Percentiles rank a stretch among this genome's conserved stretches.
phyloP scores from a whole-genome alignment of 2,113 vertebrate genomes.

The Channa maculata region DNA sequence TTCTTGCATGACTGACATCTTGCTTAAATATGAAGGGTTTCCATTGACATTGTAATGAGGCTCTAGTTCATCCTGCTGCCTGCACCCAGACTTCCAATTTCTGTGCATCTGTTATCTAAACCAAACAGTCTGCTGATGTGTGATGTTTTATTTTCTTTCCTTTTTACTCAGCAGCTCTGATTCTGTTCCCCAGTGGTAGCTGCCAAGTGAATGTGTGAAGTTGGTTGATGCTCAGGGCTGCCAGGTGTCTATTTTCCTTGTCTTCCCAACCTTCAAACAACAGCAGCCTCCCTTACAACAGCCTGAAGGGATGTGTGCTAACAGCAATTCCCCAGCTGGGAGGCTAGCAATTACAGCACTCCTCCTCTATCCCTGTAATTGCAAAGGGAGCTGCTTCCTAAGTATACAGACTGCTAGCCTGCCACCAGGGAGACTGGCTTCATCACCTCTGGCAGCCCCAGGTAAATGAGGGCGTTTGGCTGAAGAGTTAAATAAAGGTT shows the following conservation, averaged over 20 bases:
- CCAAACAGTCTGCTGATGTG: slow-evolving; percentile 26
- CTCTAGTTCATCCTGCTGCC: slow-evolving; percentile 9
- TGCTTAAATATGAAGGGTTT: slow-evolving; percentile 20
- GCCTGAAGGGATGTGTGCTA: slow-evolving; percentile 73
- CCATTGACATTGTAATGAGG: slow-evolving; percentile 23
- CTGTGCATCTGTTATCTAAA: slow-evolving; percentile 45
- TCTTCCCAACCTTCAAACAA: slow-evolving; percentile 74
- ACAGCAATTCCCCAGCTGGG: slow-evolving; percentile 76
- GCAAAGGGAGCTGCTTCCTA: slow-evolving; percentile 75
- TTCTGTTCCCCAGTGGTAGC: slow-evolving; percentile 37
- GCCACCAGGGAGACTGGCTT: slow-evolving; percentile 70
- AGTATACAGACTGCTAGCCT: slow-evolving; percentile 62
- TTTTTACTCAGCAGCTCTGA: slow-evolving; percentile 37
- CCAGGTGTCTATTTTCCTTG: slow-evolving; percentile 75
- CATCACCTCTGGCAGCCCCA: slow-evolving; percentile 67
- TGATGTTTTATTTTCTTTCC: slow-evolving; percentile 47
- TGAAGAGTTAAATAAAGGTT: slow-evolving; percentile 69
- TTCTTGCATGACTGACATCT: slow-evolving; percentile 27
- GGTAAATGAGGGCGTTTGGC: slow-evolving; percentile 68
- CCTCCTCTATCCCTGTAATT: slow-evolving; percentile 79
- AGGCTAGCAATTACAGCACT: slow-evolving; percentile 78
- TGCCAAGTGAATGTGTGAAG: slow-evolving; percentile 66
- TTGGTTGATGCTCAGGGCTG: slow-evolving; percentile 55
- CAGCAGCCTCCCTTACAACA: slow-evolving; percentile 63
- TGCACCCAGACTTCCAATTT: slow-evolving; percentile 12